Percentiles rank a stretch among this genome's conserved stretches.
phyloP scores from a whole-genome alignment of 1,140 invertebrate species.

The Chironomus tepperi region DNA sequence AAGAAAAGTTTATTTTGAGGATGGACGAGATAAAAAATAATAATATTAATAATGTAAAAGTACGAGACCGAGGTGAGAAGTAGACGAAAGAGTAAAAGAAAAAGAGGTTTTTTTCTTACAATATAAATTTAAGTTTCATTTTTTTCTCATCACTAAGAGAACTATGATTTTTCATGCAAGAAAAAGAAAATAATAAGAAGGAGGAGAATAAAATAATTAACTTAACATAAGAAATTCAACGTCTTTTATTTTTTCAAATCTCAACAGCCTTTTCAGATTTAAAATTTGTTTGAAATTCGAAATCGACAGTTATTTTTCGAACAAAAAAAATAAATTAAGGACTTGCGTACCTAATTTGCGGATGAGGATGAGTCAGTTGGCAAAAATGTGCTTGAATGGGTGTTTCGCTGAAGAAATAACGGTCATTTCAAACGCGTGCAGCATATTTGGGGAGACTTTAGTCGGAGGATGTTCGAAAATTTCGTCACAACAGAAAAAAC shows the following conservation, averaged over 20 bases:
- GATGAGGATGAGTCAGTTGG: too few species aligned
- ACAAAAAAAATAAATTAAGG: not conserved
- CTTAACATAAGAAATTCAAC: not conserved
- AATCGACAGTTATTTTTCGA: not conserved
- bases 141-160: not conserved
- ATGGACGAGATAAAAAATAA: not conserved
- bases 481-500: not conserved
- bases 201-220: constrained; percentile 3
- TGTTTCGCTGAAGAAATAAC: too few species aligned
- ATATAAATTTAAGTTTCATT: constrained; percentile 1
- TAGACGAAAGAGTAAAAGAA: not conserved
- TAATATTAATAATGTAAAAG: not conserved
- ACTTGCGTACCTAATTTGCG: too few species aligned
- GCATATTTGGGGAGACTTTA: too few species aligned
- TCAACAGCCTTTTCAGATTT: not conserved
- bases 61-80: not conserved
- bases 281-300: not conserved
- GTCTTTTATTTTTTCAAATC: not conserved
- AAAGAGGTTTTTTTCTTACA: not conserved
- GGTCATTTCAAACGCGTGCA: too few species aligned
- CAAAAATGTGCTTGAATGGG: too few species aligned
- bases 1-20: not conserved
- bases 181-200: not conserved
- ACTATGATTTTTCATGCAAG: constrained; percentile 2
- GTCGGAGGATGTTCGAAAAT: not conserved